A percentile compares a stretch with the other conserved stretches of the same genome.
phyloP scores from a whole-genome alignment of 2,888 invertebrate genomes.

The Gymnoscelis rufifasciata region DNA sequence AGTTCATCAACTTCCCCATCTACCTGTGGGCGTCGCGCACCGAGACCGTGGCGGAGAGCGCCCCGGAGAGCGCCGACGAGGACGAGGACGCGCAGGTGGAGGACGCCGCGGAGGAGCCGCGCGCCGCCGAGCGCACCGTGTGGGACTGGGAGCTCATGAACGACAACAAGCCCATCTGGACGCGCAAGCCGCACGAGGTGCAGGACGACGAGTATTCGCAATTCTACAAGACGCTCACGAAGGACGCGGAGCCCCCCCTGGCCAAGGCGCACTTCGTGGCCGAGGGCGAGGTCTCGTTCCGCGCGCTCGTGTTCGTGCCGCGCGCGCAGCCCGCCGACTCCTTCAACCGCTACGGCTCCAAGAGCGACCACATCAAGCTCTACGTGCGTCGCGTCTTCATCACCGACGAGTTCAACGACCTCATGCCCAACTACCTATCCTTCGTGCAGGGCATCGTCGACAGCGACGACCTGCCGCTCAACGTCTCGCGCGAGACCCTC shows the following conservation, averaged over 20 bases:
- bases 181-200: slow-evolving; percentile 91
- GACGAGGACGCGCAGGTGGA: slow-evolving; percentile 78
- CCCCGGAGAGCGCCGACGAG: slow-evolving; percentile 23
- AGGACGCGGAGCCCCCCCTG: slow-evolving; percentile 90
- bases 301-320: slow-evolving; percentile 96
- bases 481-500: slow-evolving; percentile 97
- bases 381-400: slow-evolving; percentile 99
- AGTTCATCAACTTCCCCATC: slow-evolving; percentile 99
- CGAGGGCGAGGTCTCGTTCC: slow-evolving; percentile 99
- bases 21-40: slow-evolving; percentile 90
- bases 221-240: slow-evolving; percentile 97
- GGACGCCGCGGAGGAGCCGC: slow-evolving; percentile 80
- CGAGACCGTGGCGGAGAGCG: slow-evolving; percentile 37
- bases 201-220: slow-evolving; percentile 93
- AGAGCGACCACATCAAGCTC: slow-evolving; percentile 96
- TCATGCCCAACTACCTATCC: slow-evolving; percentile 98
- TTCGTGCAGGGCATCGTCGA: slow-evolving; percentile 98
- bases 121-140: slow-evolving; percentile 95
- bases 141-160: slow-evolving; percentile 99
- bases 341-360: slow-evolving; percentile 97
- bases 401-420: slow-evolving; percentile 99
- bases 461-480: slow-evolving; percentile 98
- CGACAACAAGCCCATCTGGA: slow-evolving; percentile 99
- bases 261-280: slow-evolving; percentile 97
- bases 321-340: slow-evolving; percentile 93